Evolutionary conservation across 2,888 invertebrate species (phyloP).

Genomic region (Anodontia alba): DNA sequence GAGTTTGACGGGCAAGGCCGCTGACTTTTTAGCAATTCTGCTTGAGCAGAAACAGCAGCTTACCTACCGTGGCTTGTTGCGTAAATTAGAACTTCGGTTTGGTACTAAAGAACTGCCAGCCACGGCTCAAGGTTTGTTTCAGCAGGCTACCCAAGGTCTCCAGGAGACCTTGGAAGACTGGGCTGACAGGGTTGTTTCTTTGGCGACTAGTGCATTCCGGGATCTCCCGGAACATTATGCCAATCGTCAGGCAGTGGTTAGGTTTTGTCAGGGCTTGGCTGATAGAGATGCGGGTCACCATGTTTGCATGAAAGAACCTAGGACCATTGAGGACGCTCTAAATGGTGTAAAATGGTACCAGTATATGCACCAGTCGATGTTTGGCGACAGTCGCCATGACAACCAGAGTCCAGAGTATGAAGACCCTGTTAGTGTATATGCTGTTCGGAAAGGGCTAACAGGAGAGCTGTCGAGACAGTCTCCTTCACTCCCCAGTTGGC

Average conservation of each 20-base stretch:
- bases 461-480: not conserved
- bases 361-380: not conserved
- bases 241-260: not conserved
- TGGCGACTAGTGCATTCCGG: slow-evolving; percentile 2
- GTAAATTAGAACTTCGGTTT: not conserved
- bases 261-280: slow-evolving; percentile 21
- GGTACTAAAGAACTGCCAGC: not conserved
- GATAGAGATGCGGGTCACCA: slow-evolving; percentile 27
- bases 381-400: not conserved
- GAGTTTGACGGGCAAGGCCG: not conserved
- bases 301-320: not conserved
- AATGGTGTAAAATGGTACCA: not conserved
- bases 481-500: not conserved
- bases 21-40: not conserved
- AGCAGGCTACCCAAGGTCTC: not conserved
- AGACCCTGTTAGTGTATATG: not conserved
- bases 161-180: slow-evolving; percentile 14
- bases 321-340: not conserved
- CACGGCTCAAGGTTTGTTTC: not conserved
- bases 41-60: not conserved
- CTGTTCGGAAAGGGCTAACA: not conserved
- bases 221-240: slow-evolving; percentile 3
- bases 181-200: slow-evolving; percentile 1
- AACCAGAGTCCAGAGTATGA: not conserved
- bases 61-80: not conserved